These are phyloP conservation scores for Narcine bancroftii DNA, from an alignment of 2,113 vertebrate species.

Conservation along the genomic window DNA sequence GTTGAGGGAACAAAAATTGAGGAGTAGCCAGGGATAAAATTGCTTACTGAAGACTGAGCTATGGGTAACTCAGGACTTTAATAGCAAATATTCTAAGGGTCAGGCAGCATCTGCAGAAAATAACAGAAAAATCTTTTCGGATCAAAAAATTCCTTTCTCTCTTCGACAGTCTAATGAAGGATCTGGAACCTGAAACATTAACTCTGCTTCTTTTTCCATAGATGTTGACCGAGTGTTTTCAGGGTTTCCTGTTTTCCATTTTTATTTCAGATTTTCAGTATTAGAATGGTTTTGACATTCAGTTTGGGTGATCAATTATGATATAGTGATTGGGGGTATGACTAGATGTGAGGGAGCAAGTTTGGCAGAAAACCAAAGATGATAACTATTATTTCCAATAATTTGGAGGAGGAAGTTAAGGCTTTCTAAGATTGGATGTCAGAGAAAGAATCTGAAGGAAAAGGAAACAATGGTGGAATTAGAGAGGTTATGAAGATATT, in stretches of 20 bases:
- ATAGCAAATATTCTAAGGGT: no score
- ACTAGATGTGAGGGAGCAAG: neutral
- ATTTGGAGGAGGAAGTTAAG: neutral
- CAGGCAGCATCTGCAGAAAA: no score
- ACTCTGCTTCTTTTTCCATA: no score
- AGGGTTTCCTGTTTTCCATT: no score
- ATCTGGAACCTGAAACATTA: no score
- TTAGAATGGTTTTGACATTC: no score
- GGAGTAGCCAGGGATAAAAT: neutral
- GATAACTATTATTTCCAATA: neutral
- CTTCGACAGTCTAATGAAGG: no score
- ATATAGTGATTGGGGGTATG: neutral
- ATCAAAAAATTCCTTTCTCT: no score
- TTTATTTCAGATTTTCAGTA: no score
- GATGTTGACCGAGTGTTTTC: no score
- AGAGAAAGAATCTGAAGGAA: neutral
- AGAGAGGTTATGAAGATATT: neutral
- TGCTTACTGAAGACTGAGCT: neutral
- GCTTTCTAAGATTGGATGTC: neutral
- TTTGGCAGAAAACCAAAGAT: neutral
- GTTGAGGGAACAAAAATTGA: neutral
- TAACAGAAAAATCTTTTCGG: no score
- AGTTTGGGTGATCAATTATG: neutral
- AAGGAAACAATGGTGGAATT: neutral
- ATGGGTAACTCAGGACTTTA: no score